Evolutionary conservation across 2,113 vertebrate genomes (phyloP).

Genomic region (Embiotoca jacksoni): DNA sequence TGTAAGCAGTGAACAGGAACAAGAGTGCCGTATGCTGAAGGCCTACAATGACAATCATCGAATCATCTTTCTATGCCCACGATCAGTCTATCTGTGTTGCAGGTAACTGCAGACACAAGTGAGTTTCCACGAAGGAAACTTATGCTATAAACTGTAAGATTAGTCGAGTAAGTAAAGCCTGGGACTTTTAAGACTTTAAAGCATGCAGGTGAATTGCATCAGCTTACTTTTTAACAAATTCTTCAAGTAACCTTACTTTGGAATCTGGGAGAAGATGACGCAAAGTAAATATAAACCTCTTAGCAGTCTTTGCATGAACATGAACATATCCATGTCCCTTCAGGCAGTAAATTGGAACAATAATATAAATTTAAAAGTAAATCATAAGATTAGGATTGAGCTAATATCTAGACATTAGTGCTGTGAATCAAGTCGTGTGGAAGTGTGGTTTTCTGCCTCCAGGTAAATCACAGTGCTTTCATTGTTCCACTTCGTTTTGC

Average conservation of each 20-base stretch:
- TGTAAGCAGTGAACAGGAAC: slow-evolving; percentile 30
- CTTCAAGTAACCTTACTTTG: slow-evolving; percentile 16
- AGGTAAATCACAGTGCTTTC: not conserved
- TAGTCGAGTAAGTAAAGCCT: slow-evolving; percentile 5
- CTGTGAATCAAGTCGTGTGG: not conserved
- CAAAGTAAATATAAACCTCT: slow-evolving; percentile 6
- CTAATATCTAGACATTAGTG: too few relatives aligned
- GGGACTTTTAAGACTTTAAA: not conserved
- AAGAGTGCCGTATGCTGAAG: slow-evolving; percentile 18
- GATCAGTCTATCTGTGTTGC: slow-evolving; percentile 25
- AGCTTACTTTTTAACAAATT: slow-evolving; percentile 7
- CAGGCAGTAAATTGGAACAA: not conserved
- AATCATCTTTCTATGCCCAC: slow-evolving; percentile 16
- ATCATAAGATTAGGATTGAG: not conserved
- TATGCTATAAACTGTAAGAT: slow-evolving; percentile 1
- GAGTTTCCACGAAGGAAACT: slow-evolving; percentile 14
- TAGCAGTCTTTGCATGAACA: not conserved
- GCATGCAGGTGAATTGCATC: slow-evolving; percentile 5
- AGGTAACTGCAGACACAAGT: slow-evolving; percentile 21
- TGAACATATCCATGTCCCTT: not conserved
- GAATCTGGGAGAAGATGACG: not conserved
- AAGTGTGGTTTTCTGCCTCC: not conserved
- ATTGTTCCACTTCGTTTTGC: not conserved
- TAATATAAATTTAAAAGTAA: slow-evolving; percentile 3
- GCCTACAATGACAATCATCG: slow-evolving; percentile 5